Evolutionary conservation across 2,888 invertebrate species (phyloP).

Genomic region (Acrocera orbiculus): DNA sequence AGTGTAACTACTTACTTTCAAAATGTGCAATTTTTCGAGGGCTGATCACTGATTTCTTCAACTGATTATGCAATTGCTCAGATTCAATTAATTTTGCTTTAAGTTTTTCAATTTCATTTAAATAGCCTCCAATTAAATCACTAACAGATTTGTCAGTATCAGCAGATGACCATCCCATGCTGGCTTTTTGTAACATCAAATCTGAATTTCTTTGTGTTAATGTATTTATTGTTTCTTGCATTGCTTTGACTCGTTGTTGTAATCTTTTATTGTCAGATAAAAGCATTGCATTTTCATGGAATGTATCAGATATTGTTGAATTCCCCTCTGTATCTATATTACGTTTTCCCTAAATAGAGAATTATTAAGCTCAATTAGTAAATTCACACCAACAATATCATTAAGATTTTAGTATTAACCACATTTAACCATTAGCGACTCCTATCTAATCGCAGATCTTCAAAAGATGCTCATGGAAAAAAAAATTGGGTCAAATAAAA

Average conservation of each 20-base stretch:
- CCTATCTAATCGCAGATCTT: too few relatives aligned
- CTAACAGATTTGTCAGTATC: constrained; percentile 38
- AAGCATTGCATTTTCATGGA: constrained; percentile 86
- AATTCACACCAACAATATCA: too few relatives aligned
- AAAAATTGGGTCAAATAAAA: too few relatives aligned
- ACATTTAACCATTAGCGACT: too few relatives aligned
- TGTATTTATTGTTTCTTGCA: constrained; percentile 85
- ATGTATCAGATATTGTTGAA: constrained; percentile 82
- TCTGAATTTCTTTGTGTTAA: constrained; percentile 68
- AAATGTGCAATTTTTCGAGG: constrained; percentile 12
- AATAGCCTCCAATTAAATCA: constrained; percentile 62
- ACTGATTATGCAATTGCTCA: constrained; percentile 56
- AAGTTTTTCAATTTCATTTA: constrained; percentile 80
- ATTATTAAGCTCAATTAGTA: background rate
- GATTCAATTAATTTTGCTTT: constrained; percentile 78
- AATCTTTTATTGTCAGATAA: constrained; percentile 76
- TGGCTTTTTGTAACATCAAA: constrained; percentile 60
- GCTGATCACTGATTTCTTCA: constrained; percentile 34
- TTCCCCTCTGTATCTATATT: constrained; percentile 72
- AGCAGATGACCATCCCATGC: constrained; percentile 19
- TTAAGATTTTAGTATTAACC: too few relatives aligned
- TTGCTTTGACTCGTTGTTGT: constrained; percentile 74
- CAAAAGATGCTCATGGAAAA: too few relatives aligned
- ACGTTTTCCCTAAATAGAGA: constrained; percentile 58
- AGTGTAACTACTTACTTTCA: constrained; percentile 12